Base-by-base conservation (phyloP, 2,797 vertebrate species). In the Acanthopagrus latus region DNA sequence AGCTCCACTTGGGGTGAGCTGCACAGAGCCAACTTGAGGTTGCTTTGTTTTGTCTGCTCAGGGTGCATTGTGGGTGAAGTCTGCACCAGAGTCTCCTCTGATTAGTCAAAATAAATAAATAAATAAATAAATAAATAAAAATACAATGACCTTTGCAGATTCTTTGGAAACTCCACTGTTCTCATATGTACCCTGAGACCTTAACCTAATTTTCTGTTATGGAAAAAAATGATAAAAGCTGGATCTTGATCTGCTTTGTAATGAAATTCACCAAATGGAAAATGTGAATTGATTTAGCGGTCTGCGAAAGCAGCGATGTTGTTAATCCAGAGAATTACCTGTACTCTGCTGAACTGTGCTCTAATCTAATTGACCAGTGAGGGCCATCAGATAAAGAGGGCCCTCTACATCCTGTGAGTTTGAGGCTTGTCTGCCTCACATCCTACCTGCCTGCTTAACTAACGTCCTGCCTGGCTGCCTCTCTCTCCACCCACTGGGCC, bases 291-390 rank as follows among this genome's bases (percentile, higher is more conserved):
- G 57, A 79, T 84, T 88, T 62, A 74, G 69, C 52, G 76, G 69
- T 80, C 75, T 71, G 81, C 81, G 73, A 84, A 84, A 81, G 38
- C 57, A 71, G 69, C 66, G 5, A 71, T 56, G 74, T 84, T 86
- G 66, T 74, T 76, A 86, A 85, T 88, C 77, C 48, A 12, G 51
- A 87, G 88, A 82, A 89, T 87, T 78, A 88, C 74, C 83, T 76
- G 82, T 77, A 79, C 83, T 89, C 76, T 81, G 63, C 80, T 52
- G 82, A 50, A 58, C 73, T 71, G 58, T 1, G 64, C 66, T 78
- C 74, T 83, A 78, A 87, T 89, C 79, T 65, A 88, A 89, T 83
- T 76, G 76, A 64, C 63, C 54, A 7, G 56, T 1, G 29, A 81
- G 83, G 80, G 63, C 72, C 72, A 78, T 83, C 78, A 83, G 83